Percentiles rank a stretch among this genome's conserved stretches.
Evolutionary conservation across 2,797 vertebrate species (phyloP).

Genomic region (Salmo trutta): DNA sequence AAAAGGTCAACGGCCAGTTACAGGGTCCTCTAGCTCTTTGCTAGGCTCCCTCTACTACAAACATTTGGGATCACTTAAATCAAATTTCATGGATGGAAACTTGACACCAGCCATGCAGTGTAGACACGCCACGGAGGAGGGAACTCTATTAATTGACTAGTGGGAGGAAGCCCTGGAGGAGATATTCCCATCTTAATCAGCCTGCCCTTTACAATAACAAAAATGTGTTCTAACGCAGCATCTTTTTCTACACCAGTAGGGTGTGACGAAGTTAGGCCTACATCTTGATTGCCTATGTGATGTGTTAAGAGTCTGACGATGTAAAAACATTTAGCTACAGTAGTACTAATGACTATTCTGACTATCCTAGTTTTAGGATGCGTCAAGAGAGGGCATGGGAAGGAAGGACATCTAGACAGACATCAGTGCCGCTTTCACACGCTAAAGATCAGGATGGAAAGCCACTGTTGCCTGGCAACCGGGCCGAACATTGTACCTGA

Average conservation of each 20-base stretch:
- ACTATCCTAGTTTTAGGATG: background rate
- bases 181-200: background rate
- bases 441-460: slow-evolving; percentile 39
- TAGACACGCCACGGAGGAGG: background rate
- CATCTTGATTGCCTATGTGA: too few species aligned
- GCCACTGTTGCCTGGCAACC: slow-evolving; percentile 58
- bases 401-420: slow-evolving; percentile 1
- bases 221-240: background rate
- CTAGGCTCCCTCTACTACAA: too few species aligned
- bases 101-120: background rate
- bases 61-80: background rate
- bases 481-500: slow-evolving; percentile 32
- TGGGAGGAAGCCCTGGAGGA: background rate
- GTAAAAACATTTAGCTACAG: too few species aligned
- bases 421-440: slow-evolving; percentile 7
- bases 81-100: background rate
- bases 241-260: background rate
- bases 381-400: background rate
- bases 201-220: background rate
- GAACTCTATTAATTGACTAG: background rate
- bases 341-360: too few species aligned
- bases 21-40: too few species aligned
- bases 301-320: too few species aligned
- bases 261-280: too few species aligned
- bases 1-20: background rate